Evolutionary conservation across 2,113 vertebrate species (phyloP), one percentile per base, ranked within the genome.

Genomic region (Heptranchias perlo): DNA sequence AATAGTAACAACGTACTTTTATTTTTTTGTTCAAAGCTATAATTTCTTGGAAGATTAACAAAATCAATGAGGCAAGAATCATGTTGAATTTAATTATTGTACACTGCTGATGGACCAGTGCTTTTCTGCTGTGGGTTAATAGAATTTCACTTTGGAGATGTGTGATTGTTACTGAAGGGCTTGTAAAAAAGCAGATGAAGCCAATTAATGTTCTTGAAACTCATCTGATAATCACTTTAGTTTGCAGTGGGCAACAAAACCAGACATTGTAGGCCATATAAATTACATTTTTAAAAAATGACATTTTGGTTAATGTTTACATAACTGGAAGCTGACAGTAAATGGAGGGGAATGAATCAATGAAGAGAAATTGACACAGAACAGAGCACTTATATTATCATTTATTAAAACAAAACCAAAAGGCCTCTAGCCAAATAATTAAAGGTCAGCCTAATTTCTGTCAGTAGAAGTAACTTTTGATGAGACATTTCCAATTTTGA

Each of bases 341-440:
- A 92, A 93, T 93, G 44, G 18, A 39, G 89, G 62, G 89, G 58
- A 39, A 21, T 62, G 35, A 62, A 64, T 62, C 14, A 21, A 39
- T 39, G 58, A 64, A 62, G 58, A 23, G 89, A 93, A 39, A 2
- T 62, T 93, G 35, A 62, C 89, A 93, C 61, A 39, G 89, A 93
- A 93, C 89, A 93, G 89, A 62, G 6, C n/a, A 5, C 58, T 62
- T 64, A 64, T 39, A 5, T 62, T 93, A 64, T 93, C 61, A 93
- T 62, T 62, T 35, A 93, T 93, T 93, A 93, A 93, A 93, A 93
- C 58, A 62, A 93, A 62, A n/a, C 4, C 89, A 39, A 11, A 93
- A n/a, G 78, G 18, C 58, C 89, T 39, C 89, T 23, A 21, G 89
- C 61, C 61, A 62, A 93, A 61, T 93, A 93, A 93, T 93, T 93